Conservation (phyloP, 64 coral and sea anemone species). For the Actinia tenebrosa region DNA sequence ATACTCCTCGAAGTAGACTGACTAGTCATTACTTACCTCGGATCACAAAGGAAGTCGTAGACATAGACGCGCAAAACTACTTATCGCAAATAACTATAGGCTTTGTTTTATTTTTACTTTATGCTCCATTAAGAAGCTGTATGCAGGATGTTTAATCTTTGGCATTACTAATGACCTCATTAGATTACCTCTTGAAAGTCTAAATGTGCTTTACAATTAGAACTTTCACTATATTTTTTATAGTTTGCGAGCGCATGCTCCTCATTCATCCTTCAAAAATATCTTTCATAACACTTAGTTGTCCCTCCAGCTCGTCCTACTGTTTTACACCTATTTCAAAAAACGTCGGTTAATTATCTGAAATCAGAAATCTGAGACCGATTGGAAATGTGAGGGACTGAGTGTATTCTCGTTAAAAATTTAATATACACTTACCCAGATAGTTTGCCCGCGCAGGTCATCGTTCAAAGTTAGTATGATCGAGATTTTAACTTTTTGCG, state of each 20-base stretch:
- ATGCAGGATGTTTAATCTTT: constrained; percentile 1
- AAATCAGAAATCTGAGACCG: too few relatives aligned
- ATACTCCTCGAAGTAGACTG: too few relatives aligned
- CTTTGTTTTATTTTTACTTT: neutral
- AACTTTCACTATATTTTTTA: neutral
- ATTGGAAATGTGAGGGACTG: too few relatives aligned
- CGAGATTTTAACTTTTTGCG: too few relatives aligned
- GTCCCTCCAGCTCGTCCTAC: too few relatives aligned
- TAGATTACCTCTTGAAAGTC: neutral
- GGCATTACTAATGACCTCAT: neutral
- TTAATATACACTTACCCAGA: too few relatives aligned
- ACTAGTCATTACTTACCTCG: neutral
- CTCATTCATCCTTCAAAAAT: neutral
- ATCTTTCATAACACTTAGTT: neutral
- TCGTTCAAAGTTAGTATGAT: too few relatives aligned
- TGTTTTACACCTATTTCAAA: too few relatives aligned
- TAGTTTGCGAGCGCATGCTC: neutral
- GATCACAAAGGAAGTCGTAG: neutral
- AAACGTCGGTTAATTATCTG: too few relatives aligned
- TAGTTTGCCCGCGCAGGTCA: too few relatives aligned
- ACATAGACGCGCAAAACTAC: neutral
- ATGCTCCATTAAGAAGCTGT: neutral
- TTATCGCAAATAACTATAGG: neutral
- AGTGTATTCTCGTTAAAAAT: too few relatives aligned
- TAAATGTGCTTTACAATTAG: neutral